Conservation (phyloP, 1,140 invertebrate species). For the Nasonia vitripennis region DNA sequence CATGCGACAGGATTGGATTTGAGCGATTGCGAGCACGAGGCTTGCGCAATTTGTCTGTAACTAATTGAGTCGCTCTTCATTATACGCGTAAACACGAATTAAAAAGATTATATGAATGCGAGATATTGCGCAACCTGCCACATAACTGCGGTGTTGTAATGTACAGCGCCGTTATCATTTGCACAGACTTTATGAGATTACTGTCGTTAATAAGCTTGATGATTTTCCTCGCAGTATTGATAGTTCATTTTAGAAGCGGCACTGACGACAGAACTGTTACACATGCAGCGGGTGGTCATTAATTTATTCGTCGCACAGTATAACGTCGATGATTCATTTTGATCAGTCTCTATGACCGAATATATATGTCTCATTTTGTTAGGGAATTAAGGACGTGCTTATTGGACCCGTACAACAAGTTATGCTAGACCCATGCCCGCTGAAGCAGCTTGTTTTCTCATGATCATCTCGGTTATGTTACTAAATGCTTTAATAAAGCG, state of each 20-base stretch:
- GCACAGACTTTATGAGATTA: background rate
- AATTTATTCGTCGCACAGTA: background rate
- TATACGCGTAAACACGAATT: constrained; percentile 9
- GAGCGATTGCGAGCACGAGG: constrained; percentile 23
- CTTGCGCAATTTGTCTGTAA: constrained; percentile 42
- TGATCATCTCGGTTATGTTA: too few species aligned
- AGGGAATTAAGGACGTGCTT: background rate
- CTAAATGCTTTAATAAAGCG: too few species aligned
- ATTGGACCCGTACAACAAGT: too few species aligned
- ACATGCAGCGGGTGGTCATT: background rate
- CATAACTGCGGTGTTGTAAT: too few species aligned
- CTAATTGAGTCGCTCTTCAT: constrained; percentile 43
- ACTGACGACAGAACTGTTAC: background rate
- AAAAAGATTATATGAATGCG: background rate
- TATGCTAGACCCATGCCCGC: too few species aligned
- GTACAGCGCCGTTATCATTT: background rate
- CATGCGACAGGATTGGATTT: constrained; percentile 52
- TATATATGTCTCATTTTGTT: constrained; percentile 10
- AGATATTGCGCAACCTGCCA: too few species aligned
- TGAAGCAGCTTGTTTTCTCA: too few species aligned
- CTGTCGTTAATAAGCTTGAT: constrained; percentile 1
- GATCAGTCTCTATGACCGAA: background rate
- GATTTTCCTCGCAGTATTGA: background rate
- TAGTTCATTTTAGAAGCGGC: background rate
- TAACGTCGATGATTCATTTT: constrained; percentile 5